Evolutionary conservation across 2,888 invertebrate genomes (phyloP), one percentile per base, ranked within the genome.

Genomic region (Hirtodrosophila duncani): DNA sequence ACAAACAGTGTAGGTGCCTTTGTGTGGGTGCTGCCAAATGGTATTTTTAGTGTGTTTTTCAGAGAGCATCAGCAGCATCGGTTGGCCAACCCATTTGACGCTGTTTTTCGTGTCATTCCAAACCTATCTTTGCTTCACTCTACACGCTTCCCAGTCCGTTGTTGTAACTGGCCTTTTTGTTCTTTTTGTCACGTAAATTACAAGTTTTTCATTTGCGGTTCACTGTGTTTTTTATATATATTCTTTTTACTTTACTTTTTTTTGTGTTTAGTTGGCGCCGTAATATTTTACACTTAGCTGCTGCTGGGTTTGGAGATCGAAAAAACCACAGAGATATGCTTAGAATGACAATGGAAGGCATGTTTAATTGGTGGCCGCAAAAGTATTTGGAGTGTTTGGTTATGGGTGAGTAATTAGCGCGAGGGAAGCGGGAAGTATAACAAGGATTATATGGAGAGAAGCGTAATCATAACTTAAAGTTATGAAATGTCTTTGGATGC

Each of bases 171-270:
- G 24, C 37, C 41, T 37, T n/a, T 44, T 33, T 45, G 50, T 71
- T 80, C 80, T 80, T 74, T 79, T 74, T 80, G 68, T 61, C 72
- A 67, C 68, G 53, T 67, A 71, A 75, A 80, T 71, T 80, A 71
- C 72, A 80, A 77, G 64, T 75, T 72, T 72, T 72, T 71, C 77
- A 79, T 64, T 62, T 71, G 62, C 52, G 59, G 51, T 26, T 29
- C 26, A n/a, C n/a, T n/a, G 14, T 17, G 36, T 39, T 41, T 10
- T 7, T 8, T 11, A 31, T 33, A 13, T 37, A 31, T 7, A n/a
- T 7, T 13, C n/a, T 21, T 13, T 36, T 36, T 36, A 21, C 36
- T 18, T 20, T 21, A 3, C 9, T n/a, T 9, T 3, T n/a, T 3
- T 24, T 9, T 44, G 59, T 75, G 63, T 44, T 24, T 49, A 46